A percentile compares a stretch with the other conserved stretches of the same genome.
phyloP scores from a whole-genome alignment of 2,113 vertebrate genomes.

The Eonycteris spelaea region DNA sequence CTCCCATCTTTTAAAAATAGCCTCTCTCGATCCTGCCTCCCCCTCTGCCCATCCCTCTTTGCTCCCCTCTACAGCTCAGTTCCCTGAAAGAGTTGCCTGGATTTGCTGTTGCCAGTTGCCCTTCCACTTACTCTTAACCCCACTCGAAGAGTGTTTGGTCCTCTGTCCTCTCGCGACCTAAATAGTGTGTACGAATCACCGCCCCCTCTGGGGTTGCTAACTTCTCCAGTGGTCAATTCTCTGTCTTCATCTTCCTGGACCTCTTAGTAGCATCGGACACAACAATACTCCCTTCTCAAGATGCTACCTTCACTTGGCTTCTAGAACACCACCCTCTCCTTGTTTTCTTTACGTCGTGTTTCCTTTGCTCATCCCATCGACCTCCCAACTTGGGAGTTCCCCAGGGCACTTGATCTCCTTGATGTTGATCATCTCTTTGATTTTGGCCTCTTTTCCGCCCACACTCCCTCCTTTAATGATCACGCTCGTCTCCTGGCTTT shows the following conservation, averaged over 20 bases:
- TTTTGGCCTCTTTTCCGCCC: background rate
- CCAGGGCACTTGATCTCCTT: background rate
- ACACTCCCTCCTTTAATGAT: background rate
- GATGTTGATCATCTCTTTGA: background rate
- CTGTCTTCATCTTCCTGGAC: background rate
- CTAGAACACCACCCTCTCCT: background rate
- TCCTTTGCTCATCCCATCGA: background rate
- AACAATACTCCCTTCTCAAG: background rate
- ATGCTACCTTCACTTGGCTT: background rate
- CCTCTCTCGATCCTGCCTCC: background rate
- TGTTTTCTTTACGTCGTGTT: background rate
- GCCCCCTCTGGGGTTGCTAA: background rate
- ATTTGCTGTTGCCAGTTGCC: background rate
- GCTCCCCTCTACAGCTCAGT: background rate
- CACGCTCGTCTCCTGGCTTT: background rate
- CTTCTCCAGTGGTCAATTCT: background rate
- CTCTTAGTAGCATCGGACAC: fast-evolving
- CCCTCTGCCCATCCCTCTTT: background rate
- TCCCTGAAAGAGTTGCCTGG: background rate
- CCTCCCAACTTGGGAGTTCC: background rate
- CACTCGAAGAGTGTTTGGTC: background rate
- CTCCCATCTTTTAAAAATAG: background rate
- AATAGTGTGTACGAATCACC: background rate
- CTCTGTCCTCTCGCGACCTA: background rate
- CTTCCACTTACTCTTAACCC: background rate